Base-by-base conservation (phyloP, 2,888 invertebrate species). In the Ectemnius lituratus region DNA sequence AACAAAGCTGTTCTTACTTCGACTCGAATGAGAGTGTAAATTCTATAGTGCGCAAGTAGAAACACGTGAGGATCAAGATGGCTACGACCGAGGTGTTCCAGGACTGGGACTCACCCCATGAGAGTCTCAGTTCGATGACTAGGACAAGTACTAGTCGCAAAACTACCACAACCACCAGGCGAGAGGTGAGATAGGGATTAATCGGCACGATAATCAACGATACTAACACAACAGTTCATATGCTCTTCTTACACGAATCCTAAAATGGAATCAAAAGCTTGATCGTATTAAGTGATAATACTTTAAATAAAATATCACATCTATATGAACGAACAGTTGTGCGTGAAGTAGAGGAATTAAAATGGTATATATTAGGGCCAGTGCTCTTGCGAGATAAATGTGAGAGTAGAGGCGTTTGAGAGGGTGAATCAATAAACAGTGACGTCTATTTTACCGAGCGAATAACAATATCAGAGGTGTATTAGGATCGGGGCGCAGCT, bases 81-180 rank as follows among this genome's bases (percentile, higher is more conserved):
- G 88, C 89, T 77, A 90, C 90, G 23, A 90, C 90, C 57, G 89
- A 90, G 69, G 87, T 90, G 20, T 90, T 90, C 75, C 90, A 90
- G 84, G 90, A 90, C 65, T 90, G 90, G 90, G 90, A 90, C 58
- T 86, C 86, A 5, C 89, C 90, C 65, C 86, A 88, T 59, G 90
- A 90, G 62, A 88, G 79, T 47, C 73, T 88, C 49, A 86, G 87
- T 20, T 84, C 84, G 47, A 85, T 86, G n/a, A 86, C 86, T 18
- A 85, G 81, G 49, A 85, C 61, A 2, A 85, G 76, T 11, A 82
- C 79, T 37, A 76, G 78, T 11, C 75, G 83, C 49, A 82, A 82
- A 69, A 82, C 78, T 4, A 83, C 80, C 23, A 81, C 80, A 6
- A 73, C 76, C 6, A 76, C 80, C 5, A 77, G 84, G 76, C 65